These are phyloP conservation scores for Drosophila hamatofila DNA, from an alignment of 2,888 invertebrate species.

Conservation along the genomic window DNA sequence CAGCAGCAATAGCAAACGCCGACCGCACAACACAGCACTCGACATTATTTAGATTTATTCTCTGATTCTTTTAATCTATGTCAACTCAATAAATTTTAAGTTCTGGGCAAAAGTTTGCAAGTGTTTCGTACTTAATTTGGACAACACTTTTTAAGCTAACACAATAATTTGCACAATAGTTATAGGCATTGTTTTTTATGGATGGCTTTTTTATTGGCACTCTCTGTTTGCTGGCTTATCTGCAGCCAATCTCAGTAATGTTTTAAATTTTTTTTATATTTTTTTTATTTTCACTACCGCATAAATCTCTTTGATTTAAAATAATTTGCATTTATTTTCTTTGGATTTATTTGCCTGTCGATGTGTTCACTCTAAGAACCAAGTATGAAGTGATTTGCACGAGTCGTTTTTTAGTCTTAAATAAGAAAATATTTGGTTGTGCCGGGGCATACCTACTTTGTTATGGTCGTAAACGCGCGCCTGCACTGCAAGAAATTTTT, in stretches of 20 bases:
- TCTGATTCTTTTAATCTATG: slow-evolving; percentile 1
- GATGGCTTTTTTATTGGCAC: background rate
- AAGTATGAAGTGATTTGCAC: slow-evolving; percentile 86
- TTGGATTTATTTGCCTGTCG: slow-evolving; percentile 60
- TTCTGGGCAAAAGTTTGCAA: slow-evolving; percentile 5
- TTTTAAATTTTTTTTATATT: slow-evolving; percentile 2
- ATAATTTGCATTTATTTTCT: slow-evolving; percentile 31
- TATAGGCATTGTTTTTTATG: slow-evolving; percentile 29
- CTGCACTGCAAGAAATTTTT: slow-evolving; percentile 64
- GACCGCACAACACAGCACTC: slow-evolving; percentile 29
- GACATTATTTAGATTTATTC: slow-evolving; percentile 41
- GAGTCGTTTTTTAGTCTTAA: slow-evolving; percentile 85
- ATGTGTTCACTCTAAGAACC: slow-evolving; percentile 85
- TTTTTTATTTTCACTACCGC: slow-evolving; percentile 5
- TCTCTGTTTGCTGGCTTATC: background rate
- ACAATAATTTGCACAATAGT: slow-evolving; percentile 1
- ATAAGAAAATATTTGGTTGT: slow-evolving; percentile 84
- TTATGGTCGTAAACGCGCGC: slow-evolving; percentile 74
- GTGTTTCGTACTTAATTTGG: slow-evolving; percentile 15
- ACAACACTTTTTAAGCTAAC: slow-evolving; percentile 15
- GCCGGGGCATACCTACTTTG: slow-evolving; percentile 81
- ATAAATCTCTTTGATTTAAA: slow-evolving; percentile 23
- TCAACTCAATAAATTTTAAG: background rate
- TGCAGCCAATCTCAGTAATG: slow-evolving; percentile 8
- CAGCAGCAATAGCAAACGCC: slow-evolving; percentile 42